Conservation (phyloP, 1,140 invertebrate genomes). For the Scaptodrosophila lebanonensis region DNA sequence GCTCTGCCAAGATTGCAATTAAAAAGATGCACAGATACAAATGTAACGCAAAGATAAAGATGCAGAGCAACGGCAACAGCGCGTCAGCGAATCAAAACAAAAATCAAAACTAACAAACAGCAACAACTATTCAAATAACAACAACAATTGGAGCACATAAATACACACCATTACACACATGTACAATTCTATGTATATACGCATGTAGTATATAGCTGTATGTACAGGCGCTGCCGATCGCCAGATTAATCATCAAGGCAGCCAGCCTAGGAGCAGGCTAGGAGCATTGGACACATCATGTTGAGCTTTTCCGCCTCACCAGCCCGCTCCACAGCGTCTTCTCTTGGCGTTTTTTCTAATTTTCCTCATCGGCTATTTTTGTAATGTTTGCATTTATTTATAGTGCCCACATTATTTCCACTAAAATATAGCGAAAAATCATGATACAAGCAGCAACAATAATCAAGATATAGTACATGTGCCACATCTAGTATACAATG, state of each 20-base stretch:
- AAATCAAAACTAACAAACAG: slow-evolving; percentile 65
- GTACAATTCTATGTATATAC: slow-evolving; percentile 20
- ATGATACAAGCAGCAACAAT: slow-evolving; percentile 31
- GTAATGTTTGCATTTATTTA: slow-evolving; percentile 71
- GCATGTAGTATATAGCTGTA: slow-evolving; percentile 8
- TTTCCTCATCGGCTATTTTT: slow-evolving; percentile 52
- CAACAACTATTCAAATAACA: slow-evolving; percentile 11
- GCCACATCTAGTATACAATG: slow-evolving; percentile 28
- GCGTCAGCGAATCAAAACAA: slow-evolving; percentile 66
- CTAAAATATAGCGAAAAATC: slow-evolving; percentile 57
- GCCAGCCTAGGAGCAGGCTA: slow-evolving; percentile 3
- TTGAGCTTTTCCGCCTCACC: slow-evolving; percentile 42
- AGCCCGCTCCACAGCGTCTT: slow-evolving; percentile 7
- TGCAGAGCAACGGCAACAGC: slow-evolving; percentile 20
- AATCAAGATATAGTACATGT: too few species aligned
- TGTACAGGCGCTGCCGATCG: slow-evolving; percentile 22
- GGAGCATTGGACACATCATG: slow-evolving; percentile 43
- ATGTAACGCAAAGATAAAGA: slow-evolving; percentile 1
- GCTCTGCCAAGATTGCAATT: slow-evolving; percentile 31
- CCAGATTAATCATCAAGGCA: slow-evolving; percentile 57
- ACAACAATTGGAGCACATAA: slow-evolving; percentile 41
- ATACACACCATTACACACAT: slow-evolving; percentile 17
- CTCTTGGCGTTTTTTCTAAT: slow-evolving; percentile 30
- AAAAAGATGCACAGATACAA: slow-evolving; percentile 17
- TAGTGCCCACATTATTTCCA: slow-evolving; percentile 50